Evolutionary conservation across 2,888 invertebrate genomes (phyloP), one percentile per base, ranked within the genome.

Genomic region (Stenodema calcarata): DNA sequence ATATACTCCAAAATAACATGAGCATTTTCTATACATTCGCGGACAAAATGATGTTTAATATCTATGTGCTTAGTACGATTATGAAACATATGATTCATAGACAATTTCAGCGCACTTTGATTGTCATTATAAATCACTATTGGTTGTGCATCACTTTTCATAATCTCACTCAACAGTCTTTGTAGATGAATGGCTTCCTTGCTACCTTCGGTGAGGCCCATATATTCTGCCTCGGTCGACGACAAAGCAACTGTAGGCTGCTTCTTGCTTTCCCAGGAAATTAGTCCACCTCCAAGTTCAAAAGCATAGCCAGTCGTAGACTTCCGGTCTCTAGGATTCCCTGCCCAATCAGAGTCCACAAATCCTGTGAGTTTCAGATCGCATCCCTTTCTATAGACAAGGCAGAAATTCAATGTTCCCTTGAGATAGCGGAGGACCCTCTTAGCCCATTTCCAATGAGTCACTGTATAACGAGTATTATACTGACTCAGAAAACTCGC

Each of bases 261-360:
- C 50, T 50, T 85, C 54, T 47, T 28, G 42, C 76, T 76, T 11
- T 27, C 23, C 85, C 76, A 76, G 28, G 76, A 44, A 47, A 69
- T 35, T 30, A 62, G 27, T 42, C 54, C 78, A 44, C 78, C 78
- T 12, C 47, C 28, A 69, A 35, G 50, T 16, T 41, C 27, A 41
- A 27, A 85, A 28, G 75, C 23, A n/a, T 73, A 42, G 14, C 84
- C 84, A 42, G 42, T 42, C 11, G 42, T 42, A 42, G 42, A 42
- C 42, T 42, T 42, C 42, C 42, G 42, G 42, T 42, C 42, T 11
- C 11, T 42, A 6, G 42, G 42, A 42, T 89, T 89, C 47, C 88
- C 88, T 11, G 88, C 89, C 87, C 87, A 89, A 62, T 89, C 89
- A 7, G 89, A 87, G 80, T 90, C 89, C 73, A 87, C 87, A 87